Conservation (phyloP, 2,797 vertebrate species). For the Liasis olivaceus region DNA sequence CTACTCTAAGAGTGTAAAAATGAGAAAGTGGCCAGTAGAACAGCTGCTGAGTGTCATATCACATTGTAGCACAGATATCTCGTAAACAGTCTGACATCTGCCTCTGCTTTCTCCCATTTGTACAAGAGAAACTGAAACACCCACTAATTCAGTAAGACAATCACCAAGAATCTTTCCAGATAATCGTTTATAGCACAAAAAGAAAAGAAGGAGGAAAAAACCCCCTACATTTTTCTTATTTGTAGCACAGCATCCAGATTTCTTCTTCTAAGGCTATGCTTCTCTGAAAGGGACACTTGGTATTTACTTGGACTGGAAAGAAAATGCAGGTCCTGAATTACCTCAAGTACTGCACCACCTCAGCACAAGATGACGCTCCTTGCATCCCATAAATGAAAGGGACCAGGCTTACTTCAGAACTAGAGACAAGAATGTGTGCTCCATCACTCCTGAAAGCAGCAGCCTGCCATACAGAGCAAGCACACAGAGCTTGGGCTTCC, state of each 20-base stretch:
- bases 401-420: background rate
- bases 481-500: background rate
- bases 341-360: background rate
- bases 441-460: background rate
- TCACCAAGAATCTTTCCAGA: background rate
- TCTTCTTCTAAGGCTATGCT: background rate
- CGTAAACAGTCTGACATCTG: slow-evolving; percentile 13
- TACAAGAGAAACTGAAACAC: slow-evolving; percentile 42
- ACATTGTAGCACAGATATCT: slow-evolving; percentile 11
- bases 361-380: background rate
- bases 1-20: background rate
- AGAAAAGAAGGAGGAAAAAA: too few relatives aligned
- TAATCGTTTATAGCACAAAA: background rate
- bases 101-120: slow-evolving; percentile 14
- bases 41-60: slow-evolving; percentile 53
- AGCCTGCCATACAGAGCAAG: background rate
- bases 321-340: background rate
- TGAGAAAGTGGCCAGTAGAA: slow-evolving; percentile 45
- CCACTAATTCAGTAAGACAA: slow-evolving; percentile 31
- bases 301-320: background rate
- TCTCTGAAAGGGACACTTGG: background rate
- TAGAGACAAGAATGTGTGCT: background rate
- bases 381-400: background rate
- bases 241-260: background rate
- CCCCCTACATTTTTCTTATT: background rate